These are phyloP conservation scores for Bradysia coprophila DNA, from an alignment of 1,140 invertebrate genomes.

Conservation along the genomic window DNA sequence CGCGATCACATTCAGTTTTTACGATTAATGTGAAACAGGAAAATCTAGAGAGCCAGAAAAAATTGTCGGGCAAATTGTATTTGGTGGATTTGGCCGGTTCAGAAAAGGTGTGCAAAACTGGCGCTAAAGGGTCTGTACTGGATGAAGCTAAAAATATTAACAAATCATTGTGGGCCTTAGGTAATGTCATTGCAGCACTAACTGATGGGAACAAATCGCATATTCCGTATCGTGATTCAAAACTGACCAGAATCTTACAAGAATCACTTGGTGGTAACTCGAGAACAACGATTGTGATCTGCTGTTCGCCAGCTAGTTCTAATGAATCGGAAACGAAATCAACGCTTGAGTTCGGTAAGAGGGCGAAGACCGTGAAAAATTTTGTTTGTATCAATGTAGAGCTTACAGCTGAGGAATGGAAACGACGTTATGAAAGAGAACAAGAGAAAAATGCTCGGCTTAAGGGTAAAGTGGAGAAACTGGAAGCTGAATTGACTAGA, in stretches of 20 bases:
- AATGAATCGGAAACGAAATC: conserved; percentile 99
- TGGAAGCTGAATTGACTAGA: conserved; percentile 74
- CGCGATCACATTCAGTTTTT: conserved; percentile 62
- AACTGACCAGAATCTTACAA: conserved; percentile 66
- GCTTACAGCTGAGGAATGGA: conserved; percentile 99
- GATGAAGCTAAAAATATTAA: conserved; percentile 78
- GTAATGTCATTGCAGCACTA: conserved; percentile 59
- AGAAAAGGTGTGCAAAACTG: conserved; percentile 51
- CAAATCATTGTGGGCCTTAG: conserved; percentile 48
- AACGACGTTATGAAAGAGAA: conserved; percentile 91
- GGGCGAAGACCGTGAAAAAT: conserved; percentile 99
- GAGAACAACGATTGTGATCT: conserved; percentile 84
- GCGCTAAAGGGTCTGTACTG: conserved; percentile 43
- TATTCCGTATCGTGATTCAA: conserved; percentile 66
- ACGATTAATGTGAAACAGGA: conserved; percentile 29
- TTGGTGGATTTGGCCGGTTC: conserved; percentile 77
- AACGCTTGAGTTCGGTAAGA: conserved; percentile 92
- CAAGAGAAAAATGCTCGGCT: conserved; percentile 86
- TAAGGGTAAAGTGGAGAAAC: conserved; percentile 75
- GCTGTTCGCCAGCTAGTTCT: conserved; percentile 97
- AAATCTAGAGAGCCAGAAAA: conserved; percentile 52
- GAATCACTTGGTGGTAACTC: conserved; percentile 75
- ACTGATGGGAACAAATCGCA: conserved; percentile 32
- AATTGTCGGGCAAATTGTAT: conserved; percentile 62
- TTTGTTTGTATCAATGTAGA: conserved; percentile 98